Percentiles rank a stretch among this genome's conserved stretches.
These are phyloP conservation scores for Nymphicus hollandicus DNA, from an alignment of 2,113 vertebrate species.

Conservation along the genomic window DNA sequence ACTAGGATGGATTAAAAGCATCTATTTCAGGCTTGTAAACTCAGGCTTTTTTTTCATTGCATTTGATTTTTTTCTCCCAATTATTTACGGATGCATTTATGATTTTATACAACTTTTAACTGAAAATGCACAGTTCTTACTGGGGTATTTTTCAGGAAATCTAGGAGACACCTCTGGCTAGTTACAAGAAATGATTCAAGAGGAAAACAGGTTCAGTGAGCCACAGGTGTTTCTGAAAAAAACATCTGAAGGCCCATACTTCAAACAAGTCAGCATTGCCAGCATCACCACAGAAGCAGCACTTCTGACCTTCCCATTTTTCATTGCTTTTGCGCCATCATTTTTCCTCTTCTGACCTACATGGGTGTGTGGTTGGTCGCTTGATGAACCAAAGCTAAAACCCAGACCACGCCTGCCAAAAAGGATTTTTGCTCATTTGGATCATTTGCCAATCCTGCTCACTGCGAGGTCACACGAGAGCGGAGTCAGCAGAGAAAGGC, in stretches of 20 bases:
- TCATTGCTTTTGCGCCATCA: background rate
- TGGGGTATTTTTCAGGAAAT: background rate
- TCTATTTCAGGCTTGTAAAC: background rate
- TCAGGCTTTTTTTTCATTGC: background rate
- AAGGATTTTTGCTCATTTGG: background rate
- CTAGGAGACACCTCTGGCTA: background rate
- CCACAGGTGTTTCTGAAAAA: background rate
- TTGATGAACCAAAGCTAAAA: background rate
- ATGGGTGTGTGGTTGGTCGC: rapidly evolving
- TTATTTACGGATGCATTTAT: background rate
- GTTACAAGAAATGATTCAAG: background rate
- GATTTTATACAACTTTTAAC: background rate
- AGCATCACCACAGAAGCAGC: background rate
- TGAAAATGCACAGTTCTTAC: background rate
- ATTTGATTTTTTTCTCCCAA: rapidly evolving
- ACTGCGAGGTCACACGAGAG: rapidly evolving
- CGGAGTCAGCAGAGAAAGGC: background rate
- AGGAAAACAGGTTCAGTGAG: background rate
- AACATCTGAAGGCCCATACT: background rate
- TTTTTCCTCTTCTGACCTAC: background rate
- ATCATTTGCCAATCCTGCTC: background rate
- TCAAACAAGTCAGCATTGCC: background rate
- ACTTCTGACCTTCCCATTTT: background rate
- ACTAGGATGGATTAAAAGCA: background rate
- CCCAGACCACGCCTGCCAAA: background rate